Percentiles rank a stretch among this genome's conserved stretches.
Evolutionary conservation across 2,113 vertebrate genomes (phyloP).

Genomic region (Vombatus ursinus): DNA sequence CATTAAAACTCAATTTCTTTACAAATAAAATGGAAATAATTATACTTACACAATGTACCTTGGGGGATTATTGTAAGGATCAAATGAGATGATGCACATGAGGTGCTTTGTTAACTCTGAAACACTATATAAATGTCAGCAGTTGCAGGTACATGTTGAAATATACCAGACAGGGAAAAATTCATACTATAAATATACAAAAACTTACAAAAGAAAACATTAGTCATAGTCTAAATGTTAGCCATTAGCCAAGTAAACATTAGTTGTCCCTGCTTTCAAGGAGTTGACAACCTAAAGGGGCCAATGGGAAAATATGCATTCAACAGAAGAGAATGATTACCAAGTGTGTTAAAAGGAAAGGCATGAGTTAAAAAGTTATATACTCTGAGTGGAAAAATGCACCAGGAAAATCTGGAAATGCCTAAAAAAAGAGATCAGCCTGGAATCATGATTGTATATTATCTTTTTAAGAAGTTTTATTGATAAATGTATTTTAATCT

Average conservation of each 20-base stretch:
- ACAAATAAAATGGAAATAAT: not conserved
- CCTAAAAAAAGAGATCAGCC: not conserved
- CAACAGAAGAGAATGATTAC: not conserved
- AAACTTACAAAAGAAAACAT: not conserved
- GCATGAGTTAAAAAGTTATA: not conserved
- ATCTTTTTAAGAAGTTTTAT: not conserved
- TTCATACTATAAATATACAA: not conserved
- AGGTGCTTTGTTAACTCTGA: not conserved
- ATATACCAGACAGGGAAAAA: not conserved
- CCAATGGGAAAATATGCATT: not conserved
- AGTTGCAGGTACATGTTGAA: not conserved
- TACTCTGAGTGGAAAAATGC: not conserved
- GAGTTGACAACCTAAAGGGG: not conserved
- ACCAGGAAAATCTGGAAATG: not conserved
- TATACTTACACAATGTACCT: not conserved
- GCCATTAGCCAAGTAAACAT: not conserved
- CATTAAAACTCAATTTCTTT: not conserved
- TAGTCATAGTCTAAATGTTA: not conserved
- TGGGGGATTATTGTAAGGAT: not conserved
- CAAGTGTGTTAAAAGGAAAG: not conserved
- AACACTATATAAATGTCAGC: not conserved
- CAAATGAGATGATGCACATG: not conserved
- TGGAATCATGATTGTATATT: not conserved
- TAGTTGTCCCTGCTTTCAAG: not conserved
- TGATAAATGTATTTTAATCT: not conserved